phyloP scores from a whole-genome alignment of 2,888 invertebrate genomes.

The Euzophera pinguis region DNA sequence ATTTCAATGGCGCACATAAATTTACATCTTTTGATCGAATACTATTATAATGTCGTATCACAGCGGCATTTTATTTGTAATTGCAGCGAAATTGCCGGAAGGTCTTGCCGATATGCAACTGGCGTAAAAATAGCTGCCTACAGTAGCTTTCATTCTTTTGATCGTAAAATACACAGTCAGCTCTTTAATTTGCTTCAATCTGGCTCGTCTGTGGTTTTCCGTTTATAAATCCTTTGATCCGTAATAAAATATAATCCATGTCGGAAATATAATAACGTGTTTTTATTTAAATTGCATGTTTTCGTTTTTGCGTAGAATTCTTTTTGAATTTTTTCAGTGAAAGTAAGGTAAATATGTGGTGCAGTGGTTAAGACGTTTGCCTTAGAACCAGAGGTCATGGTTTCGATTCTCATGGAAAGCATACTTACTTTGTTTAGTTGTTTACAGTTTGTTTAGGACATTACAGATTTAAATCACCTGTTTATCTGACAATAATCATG shows the following conservation, averaged over 20 bases:
- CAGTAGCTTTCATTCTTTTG: constrained; percentile 37
- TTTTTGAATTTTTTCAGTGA: too few species aligned
- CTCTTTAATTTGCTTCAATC: constrained; percentile 52
- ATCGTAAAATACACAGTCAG: constrained; percentile 44
- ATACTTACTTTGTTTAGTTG: too few species aligned
- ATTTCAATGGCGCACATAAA: constrained; percentile 23
- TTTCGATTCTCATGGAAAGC: too few species aligned
- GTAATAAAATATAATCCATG: not conserved
- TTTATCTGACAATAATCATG: too few species aligned
- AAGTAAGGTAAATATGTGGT: too few species aligned
- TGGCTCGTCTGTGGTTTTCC: constrained; percentile 46
- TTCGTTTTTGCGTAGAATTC: too few species aligned
- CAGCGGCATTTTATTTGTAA: constrained; percentile 48
- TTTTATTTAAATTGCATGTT: too few species aligned
- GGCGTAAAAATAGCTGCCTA: constrained; percentile 31
- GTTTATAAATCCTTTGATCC: constrained; percentile 18
- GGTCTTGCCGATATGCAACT: constrained; percentile 48
- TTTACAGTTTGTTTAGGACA: too few species aligned
- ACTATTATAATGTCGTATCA: constrained; percentile 41
- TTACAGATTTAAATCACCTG: too few species aligned
- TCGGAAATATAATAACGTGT: too few species aligned
- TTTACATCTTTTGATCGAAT: constrained; percentile 34
- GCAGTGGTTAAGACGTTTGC: too few species aligned
- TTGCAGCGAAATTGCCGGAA: constrained; percentile 50
- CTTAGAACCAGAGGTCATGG: too few species aligned